phyloP scores from a whole-genome alignment of 2,888 invertebrate genomes.

The Disparrhopalites patrizii region DNA sequence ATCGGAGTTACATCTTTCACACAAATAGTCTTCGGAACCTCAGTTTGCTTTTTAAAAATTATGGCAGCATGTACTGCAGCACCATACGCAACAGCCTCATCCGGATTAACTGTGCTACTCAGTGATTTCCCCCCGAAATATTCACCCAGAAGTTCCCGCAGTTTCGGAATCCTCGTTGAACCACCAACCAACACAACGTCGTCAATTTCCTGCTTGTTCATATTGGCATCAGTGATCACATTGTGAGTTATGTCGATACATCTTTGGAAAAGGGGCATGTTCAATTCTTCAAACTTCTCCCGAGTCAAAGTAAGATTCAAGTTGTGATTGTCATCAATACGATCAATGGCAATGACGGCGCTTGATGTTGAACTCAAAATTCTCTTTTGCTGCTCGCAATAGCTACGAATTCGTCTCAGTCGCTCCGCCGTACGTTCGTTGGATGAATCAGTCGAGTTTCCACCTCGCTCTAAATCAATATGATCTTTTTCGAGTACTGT shows the following conservation, averaged over 20 bases:
- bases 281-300: constrained; percentile 28
- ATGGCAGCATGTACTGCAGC: constrained; percentile 72
- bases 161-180: constrained; percentile 73
- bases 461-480: constrained; percentile 10
- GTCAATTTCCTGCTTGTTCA: background rate
- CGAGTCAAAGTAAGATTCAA: constrained; percentile 18
- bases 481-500: background rate
- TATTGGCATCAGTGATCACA: background rate
- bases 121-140: constrained; percentile 68
- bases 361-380: background rate
- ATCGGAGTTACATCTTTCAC: constrained; percentile 64
- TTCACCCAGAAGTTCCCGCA: constrained; percentile 68
- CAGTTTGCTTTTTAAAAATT: constrained; percentile 50
- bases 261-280: constrained; percentile 15
- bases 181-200: constrained; percentile 77
- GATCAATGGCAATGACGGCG: background rate
- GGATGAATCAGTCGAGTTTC: background rate
- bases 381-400: constrained; percentile 20
- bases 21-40: background rate
- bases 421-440: background rate
- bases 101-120: constrained; percentile 70
- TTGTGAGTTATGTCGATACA: constrained; percentile 18
- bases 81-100: constrained; percentile 77
- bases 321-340: constrained; percentile 12
- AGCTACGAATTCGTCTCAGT: background rate